Conservation (phyloP, 2,113 vertebrate genomes). For the Chlorocebus sabaeus region DNA sequence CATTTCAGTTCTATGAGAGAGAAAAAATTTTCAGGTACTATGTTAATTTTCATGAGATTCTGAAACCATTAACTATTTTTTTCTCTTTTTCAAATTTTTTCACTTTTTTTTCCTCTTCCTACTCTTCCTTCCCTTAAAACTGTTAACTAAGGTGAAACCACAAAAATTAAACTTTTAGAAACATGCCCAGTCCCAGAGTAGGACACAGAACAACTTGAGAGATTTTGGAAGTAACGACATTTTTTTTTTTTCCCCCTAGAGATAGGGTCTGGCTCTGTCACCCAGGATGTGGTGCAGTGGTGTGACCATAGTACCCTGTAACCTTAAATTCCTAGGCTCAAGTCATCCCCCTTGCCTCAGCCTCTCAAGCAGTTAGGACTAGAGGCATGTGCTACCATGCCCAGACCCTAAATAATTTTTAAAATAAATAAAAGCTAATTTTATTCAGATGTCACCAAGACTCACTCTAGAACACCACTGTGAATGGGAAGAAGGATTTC, state of each 20-base stretch:
- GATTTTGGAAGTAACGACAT: neutral
- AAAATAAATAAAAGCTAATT: neutral
- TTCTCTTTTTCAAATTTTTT: too few relatives aligned
- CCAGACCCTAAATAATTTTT: neutral
- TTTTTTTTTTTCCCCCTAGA: neutral
- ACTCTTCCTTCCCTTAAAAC: too few relatives aligned
- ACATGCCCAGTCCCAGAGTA: neutral
- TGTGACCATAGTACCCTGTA: too few relatives aligned
- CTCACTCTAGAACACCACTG: neutral
- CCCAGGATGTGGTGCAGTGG: too few relatives aligned
- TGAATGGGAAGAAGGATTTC: neutral
- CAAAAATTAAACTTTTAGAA: neutral
- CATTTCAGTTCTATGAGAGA: neutral
- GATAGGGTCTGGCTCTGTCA: neutral
- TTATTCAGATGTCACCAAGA: constrained; percentile 2
- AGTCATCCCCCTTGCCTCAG: too few relatives aligned
- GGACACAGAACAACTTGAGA: neutral
- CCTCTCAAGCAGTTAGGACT: too few relatives aligned
- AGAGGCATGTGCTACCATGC: too few relatives aligned
- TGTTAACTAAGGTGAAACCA: neutral
- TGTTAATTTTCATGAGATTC: neutral
- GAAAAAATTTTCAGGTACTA: neutral
- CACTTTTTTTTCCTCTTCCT: too few relatives aligned
- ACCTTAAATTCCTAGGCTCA: too few relatives aligned
- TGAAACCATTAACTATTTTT: neutral